Evolutionary conservation across 2,888 invertebrate species (phyloP), one percentile per base, ranked within the genome.

Genomic region (Euzophera pinguis): DNA sequence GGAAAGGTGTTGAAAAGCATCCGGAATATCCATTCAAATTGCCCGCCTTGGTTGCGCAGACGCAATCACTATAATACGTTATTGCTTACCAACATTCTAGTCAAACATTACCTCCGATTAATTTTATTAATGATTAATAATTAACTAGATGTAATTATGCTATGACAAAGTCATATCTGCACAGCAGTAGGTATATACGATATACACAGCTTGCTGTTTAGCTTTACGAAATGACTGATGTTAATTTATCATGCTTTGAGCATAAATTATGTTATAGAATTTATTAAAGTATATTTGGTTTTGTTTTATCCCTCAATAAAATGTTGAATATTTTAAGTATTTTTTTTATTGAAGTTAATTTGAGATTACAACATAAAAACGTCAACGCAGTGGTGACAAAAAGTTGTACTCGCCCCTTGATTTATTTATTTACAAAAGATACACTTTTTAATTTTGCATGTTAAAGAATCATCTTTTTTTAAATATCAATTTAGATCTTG

Each of bases 1-100:
- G 92, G 88, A 92, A 92, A 73, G 93, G 94, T 9, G 92, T 94
- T 1, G 92, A 93, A 63, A 91, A 91, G 34, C 94, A 95, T 80
- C 94, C 94, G 0, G 91, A 93, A 58, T 95, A 94, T 79, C 95
- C 95, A 5, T 95, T 94, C 66, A 65, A 78, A 54, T 42, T 73
- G 43, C 56, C 56, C 3, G 60, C 55, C 22, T 34, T 27, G 41
- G 47, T 3, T 43, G 37, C 16, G 13, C 49, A 47, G 13, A 10
- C 42, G 10, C 32, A 51, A 50, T 57, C 54, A 16, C 3, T 10
- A 7, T 32, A 10, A 51, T 45, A 16, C 1, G 47, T 3, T 51
- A 22, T 27, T 13, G 29, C 45, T 37, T 39, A 49, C 45, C 6
- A 56, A 47, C 47, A 67, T 62, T 67, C 69, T 75, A 75, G 67